Percentiles rank a stretch among this genome's conserved stretches.
These are phyloP conservation scores for Pseudoips prasinana DNA, from an alignment of 2,888 invertebrate species.

Conservation along the genomic window DNA sequence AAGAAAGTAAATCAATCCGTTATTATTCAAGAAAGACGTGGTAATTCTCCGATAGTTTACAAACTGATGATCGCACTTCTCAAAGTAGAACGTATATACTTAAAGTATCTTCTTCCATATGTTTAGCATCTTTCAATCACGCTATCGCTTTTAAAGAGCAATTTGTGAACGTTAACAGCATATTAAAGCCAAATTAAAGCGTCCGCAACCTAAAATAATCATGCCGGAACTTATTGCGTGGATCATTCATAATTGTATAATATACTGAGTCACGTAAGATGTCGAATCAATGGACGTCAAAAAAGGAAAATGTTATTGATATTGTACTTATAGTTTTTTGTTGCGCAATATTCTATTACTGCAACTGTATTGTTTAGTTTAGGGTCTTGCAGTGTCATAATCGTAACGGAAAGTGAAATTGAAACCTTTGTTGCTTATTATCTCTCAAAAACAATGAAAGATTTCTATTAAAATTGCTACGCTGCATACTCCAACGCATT, in stretches of 20 bases:
- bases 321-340: constrained; percentile 13
- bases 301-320: constrained; percentile 21
- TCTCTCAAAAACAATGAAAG: background rate
- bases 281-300: constrained; percentile 20
- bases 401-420: constrained; percentile 16
- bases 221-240: constrained; percentile 56
- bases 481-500: background rate
- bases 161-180: constrained; percentile 20
- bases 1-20: constrained; percentile 18
- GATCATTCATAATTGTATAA: constrained; percentile 56
- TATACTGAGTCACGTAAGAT: constrained; percentile 50
- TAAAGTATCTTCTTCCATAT: constrained; percentile 15
- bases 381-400: background rate
- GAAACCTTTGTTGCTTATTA: constrained; percentile 12
- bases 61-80: constrained; percentile 5
- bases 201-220: constrained; percentile 41
- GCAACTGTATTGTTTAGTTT: constrained; percentile 9
- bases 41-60: constrained; percentile 11
- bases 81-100: constrained; percentile 18
- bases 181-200: constrained; percentile 29
- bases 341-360: constrained; percentile 32
- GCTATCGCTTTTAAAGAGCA: constrained; percentile 28
- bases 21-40: constrained; percentile 8
- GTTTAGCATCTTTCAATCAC: constrained; percentile 25
- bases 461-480: no score